Evolutionary conservation across 2,888 invertebrate species (phyloP).

Genomic region (Myopa tessellatipennis): DNA sequence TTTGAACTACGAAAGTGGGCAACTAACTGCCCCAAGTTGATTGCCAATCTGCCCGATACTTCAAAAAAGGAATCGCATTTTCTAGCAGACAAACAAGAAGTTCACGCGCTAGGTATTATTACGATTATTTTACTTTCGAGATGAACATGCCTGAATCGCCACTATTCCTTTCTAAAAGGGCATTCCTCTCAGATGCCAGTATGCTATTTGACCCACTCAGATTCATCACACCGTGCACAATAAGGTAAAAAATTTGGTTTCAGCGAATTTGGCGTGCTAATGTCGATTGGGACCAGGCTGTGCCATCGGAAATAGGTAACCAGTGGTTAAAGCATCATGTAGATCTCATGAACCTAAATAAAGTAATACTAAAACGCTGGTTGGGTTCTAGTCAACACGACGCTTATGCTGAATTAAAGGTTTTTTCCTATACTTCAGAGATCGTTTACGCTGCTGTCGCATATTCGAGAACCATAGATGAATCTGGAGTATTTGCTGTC

Average conservation of each 20-base stretch:
- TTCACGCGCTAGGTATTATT: conserved; percentile 8
- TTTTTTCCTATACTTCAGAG: too few relatives aligned
- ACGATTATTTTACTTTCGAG: conserved; percentile 12
- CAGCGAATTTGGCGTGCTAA: neutral
- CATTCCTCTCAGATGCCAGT: conserved; percentile 23
- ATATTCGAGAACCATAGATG: too few relatives aligned
- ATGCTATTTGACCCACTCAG: neutral
- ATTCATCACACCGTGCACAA: neutral
- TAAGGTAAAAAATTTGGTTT: conserved; percentile 5
- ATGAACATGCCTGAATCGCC: neutral
- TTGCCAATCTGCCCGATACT: too few relatives aligned
- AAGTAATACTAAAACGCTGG: conserved; percentile 3
- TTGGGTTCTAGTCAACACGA: neutral
- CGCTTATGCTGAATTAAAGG: too few relatives aligned
- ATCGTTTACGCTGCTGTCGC: too few relatives aligned
- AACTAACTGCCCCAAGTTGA: neutral
- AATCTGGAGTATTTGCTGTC: neutral
- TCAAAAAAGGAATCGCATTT: neutral
- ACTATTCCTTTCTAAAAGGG: neutral
- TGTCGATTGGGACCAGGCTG: conserved; percentile 1
- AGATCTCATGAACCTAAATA: neutral
- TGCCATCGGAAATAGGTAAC: neutral
- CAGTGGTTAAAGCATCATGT: neutral
- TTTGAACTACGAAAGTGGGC: conserved; percentile 29
- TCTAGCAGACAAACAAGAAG: conserved; percentile 14